These are phyloP conservation scores for Gymnogyps californianus DNA, from an alignment of 2,113 vertebrate species.

Conservation along the genomic window DNA sequence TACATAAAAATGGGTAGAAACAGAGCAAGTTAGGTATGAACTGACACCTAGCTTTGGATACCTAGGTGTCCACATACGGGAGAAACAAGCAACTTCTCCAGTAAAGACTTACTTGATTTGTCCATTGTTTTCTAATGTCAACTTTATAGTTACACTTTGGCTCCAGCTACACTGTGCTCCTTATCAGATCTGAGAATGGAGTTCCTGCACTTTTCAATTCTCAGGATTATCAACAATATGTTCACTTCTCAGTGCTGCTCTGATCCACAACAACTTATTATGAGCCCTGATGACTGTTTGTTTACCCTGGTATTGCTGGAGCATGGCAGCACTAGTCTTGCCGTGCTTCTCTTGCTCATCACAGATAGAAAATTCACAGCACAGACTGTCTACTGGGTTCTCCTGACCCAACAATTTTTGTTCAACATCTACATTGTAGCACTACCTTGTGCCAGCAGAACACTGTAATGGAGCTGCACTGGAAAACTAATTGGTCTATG, in stretches of 20 bases:
- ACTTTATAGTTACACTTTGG: not conserved
- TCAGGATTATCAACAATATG: not conserved
- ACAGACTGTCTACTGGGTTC: not conserved
- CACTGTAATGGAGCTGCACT: not conserved
- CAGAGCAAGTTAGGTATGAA: not conserved
- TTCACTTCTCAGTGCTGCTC: not conserved
- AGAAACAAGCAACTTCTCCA: not conserved
- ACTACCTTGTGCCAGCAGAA: not conserved
- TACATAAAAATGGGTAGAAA: not conserved
- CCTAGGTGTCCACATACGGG: fast-evolving
- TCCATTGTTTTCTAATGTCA: not conserved
- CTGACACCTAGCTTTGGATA: not conserved
- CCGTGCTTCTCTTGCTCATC: not conserved
- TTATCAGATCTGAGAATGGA: not conserved
- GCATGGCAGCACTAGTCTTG: not conserved
- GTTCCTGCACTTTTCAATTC: not conserved
- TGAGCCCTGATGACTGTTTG: not conserved
- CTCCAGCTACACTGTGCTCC: not conserved
- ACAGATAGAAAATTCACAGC: not conserved
- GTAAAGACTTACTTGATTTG: not conserved
- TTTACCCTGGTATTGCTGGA: not conserved
- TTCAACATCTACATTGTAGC: not conserved
- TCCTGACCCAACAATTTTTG: not conserved
- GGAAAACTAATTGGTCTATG: not conserved
- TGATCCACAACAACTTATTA: not conserved